Conservation (phyloP, 2,888 invertebrate species). For the Pardosa pseudoannulata region DNA sequence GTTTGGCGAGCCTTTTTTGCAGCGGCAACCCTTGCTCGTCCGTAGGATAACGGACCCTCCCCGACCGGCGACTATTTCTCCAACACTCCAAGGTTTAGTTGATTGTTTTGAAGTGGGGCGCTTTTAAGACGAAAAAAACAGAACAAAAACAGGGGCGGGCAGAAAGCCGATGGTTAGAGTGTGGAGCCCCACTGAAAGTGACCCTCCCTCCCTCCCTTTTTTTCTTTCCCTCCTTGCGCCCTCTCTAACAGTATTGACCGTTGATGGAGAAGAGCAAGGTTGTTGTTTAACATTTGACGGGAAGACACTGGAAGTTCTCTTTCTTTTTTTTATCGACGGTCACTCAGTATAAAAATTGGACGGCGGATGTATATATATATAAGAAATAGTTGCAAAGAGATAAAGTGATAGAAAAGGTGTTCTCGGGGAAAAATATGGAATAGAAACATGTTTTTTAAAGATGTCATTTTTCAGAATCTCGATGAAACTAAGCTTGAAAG, state of each 20-base stretch:
- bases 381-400: neutral
- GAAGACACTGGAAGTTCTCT: too few species aligned
- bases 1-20: slow-evolving; percentile 13
- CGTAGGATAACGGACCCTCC: slow-evolving; percentile 56
- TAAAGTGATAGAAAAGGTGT: neutral
- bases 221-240: neutral
- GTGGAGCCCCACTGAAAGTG: slow-evolving; percentile 33
- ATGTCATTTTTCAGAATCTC: neutral
- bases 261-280: neutral
- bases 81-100: slow-evolving; percentile 55
- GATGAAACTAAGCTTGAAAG: neutral
- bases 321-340: neutral
- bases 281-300: slow-evolving; percentile 12
- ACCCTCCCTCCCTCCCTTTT: neutral
- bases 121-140: slow-evolving; percentile 51
- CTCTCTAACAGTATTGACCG: neutral
- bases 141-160: slow-evolving; percentile 48
- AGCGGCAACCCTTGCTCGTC: slow-evolving; percentile 21
- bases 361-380: too few species aligned
- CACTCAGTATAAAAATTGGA: neutral
- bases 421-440: neutral
- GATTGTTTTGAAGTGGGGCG: slow-evolving; percentile 65
- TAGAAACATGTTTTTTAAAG: slow-evolving; percentile 13
- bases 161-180: slow-evolving; percentile 43
- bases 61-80: slow-evolving; percentile 63